Evolutionary conservation across 2,113 vertebrate genomes (phyloP).

Genomic region (Neolamprologus sp.): DNA sequence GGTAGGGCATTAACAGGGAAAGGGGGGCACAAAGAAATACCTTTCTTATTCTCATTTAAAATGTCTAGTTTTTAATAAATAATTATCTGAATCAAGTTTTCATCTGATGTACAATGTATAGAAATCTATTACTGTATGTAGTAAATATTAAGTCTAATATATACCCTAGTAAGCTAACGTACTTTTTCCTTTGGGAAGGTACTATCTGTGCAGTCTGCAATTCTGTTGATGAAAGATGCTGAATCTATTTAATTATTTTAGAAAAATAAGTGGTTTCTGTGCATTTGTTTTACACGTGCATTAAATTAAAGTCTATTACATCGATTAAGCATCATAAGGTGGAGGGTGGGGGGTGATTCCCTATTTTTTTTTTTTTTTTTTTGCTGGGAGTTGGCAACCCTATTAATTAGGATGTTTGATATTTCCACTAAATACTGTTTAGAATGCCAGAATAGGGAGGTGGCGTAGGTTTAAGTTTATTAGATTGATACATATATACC

Average conservation of each 20-base stretch:
- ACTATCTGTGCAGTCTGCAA: background rate
- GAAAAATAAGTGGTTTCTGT: background rate
- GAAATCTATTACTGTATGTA: background rate
- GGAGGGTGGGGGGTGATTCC: background rate
- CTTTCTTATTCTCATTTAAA: background rate
- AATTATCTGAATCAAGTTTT: background rate
- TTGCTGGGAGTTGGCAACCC: background rate
- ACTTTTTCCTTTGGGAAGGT: background rate
- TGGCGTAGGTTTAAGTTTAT: background rate
- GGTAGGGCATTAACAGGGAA: background rate
- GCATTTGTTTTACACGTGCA: background rate
- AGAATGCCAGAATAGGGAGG: background rate
- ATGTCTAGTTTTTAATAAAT: fast-evolving
- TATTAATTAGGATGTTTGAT: background rate
- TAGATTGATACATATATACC: background rate
- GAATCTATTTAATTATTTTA: background rate
- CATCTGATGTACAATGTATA: background rate
- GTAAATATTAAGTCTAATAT: background rate
- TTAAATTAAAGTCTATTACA: background rate
- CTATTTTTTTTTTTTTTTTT: background rate
- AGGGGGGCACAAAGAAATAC: background rate
- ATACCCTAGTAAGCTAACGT: background rate
- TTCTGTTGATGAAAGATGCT: background rate
- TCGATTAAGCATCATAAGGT: background rate
- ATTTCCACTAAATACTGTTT: background rate